Evolutionary conservation across 30 jellyfish, hydroid and myxozoan species (phyloP), one percentile per base, ranked within the genome.

Genomic region (Aurelia aurita): DNA sequence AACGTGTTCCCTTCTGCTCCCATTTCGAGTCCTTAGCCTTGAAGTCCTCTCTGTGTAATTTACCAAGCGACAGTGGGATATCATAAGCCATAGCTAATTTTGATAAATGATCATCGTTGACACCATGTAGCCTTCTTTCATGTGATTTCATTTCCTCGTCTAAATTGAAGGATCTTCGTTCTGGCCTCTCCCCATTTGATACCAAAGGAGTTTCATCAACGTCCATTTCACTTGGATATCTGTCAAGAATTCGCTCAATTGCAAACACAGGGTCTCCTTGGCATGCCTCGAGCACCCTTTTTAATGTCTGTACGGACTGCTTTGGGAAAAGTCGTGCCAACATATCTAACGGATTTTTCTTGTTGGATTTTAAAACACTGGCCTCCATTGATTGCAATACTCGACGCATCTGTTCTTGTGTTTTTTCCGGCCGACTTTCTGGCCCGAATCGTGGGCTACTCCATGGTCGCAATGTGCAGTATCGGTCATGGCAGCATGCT

Each of bases 201-300:
- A 79, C 29, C 35, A 77, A 45, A 0, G 88, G 88, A 16, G 64
- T 39, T 31, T 80, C 88, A 22, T 85, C 91, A 43, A 89, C 70
- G 47, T 77, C 91, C 83, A 72, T 85, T 27, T 94, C 96, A 16
- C 80, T 27, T 3, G 99, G 99, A 46, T 63, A 83, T 79, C 88
- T 81, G 72, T 94, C 99, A 18, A 94, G 86, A 2, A 89, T 83
- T 59, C 90, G 72, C 86, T 94, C 99, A 54, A 94, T 94, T 3
- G 99, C 96, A 12, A 70, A 80, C 32, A 89, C 99, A 0, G 99
- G 97, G 66, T 94, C 99, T 3, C 96, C 96, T 54, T 89, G 96
- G 65, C 99, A 94, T 3, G 81, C 57, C 19, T 88, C 93, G 19
- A 94, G 76, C 29, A 85, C 91, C 29, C 87, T 77, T 80, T 94